Evolutionary conservation across 2,888 invertebrate species (phyloP).

Genomic region (Trissolcus brochymenae): DNA sequence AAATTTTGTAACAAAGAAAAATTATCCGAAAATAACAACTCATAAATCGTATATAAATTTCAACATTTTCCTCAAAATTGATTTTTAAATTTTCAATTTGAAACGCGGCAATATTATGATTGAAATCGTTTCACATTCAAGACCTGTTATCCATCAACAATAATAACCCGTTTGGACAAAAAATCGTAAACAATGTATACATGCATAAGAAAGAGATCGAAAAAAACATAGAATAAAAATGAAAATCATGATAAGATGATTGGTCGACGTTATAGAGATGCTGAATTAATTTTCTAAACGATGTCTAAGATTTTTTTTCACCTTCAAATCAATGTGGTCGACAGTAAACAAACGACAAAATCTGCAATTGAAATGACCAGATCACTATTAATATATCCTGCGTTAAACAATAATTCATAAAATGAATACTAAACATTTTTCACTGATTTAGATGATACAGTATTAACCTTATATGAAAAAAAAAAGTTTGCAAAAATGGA

Average conservation of each 20-base stretch:
- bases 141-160: too few species aligned
- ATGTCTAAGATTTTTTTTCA: constrained; percentile 38
- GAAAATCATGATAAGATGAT: background rate
- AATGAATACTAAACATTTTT: constrained; percentile 26
- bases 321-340: constrained; percentile 39
- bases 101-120: too few species aligned
- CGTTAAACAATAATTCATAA: constrained; percentile 33
- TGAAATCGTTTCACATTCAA: too few species aligned
- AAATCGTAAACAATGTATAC: too few species aligned
- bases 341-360: constrained; percentile 40
- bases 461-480: constrained; percentile 25
- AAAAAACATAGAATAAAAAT: constrained; percentile 2
- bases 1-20: too few species aligned
- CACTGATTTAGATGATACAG: constrained; percentile 46
- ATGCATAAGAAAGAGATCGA: background rate
- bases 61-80: too few species aligned
- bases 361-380: constrained; percentile 49
- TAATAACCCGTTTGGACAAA: too few species aligned
- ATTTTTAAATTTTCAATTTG: too few species aligned
- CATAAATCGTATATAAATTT: too few species aligned
- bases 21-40: too few species aligned
- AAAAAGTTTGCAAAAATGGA: constrained; percentile 17
- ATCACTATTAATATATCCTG: constrained; percentile 32
- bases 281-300: constrained; percentile 34
- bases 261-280: constrained; percentile 7